Conservation (phyloP, 1,140 invertebrate species). For the Amyelois transitella region DNA sequence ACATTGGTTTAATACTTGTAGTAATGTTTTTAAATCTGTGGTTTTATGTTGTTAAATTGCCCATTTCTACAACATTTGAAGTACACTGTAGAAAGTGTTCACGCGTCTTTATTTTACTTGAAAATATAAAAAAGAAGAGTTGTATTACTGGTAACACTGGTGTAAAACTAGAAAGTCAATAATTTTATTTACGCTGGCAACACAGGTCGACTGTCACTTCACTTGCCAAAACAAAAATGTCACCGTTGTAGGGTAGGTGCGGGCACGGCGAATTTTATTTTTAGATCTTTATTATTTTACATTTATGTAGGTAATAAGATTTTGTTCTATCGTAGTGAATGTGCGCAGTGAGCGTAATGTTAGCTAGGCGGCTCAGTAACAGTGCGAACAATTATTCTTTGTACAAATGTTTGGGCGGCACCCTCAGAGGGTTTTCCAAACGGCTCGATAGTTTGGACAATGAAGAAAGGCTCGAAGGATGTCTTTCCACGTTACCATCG, state of each 20-base stretch:
- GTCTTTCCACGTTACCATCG: conserved; percentile 40
- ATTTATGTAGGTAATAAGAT: conserved; percentile 34
- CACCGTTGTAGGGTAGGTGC: conserved; percentile 1
- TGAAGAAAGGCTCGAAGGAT: conserved; percentile 43
- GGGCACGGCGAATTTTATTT: conserved; percentile 9
- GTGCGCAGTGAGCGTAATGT: conserved; percentile 42
- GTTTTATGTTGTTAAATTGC: too few species aligned
- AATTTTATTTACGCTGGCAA: background rate
- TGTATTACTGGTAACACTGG: background rate
- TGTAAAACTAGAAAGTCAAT: background rate
- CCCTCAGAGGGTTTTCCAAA: conserved; percentile 31
- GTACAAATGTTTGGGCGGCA: conserved; percentile 28
- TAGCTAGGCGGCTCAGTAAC: conserved; percentile 29
- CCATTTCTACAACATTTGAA: too few species aligned
- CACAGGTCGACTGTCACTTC: background rate
- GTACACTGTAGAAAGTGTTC: too few species aligned
- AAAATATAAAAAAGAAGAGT: too few species aligned
- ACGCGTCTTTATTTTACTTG: too few species aligned
- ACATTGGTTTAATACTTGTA: too few species aligned
- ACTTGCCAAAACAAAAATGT: conserved; percentile 26
- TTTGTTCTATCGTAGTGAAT: conserved; percentile 24
- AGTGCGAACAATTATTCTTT: conserved; percentile 23
- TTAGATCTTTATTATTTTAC: conserved; percentile 17
- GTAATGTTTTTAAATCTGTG: too few species aligned
- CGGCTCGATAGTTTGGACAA: conserved; percentile 39